phyloP scores from a whole-genome alignment of 37 sponge, comb jelly and placozoan genomes.

The Halisarca cf. caerulea region DNA sequence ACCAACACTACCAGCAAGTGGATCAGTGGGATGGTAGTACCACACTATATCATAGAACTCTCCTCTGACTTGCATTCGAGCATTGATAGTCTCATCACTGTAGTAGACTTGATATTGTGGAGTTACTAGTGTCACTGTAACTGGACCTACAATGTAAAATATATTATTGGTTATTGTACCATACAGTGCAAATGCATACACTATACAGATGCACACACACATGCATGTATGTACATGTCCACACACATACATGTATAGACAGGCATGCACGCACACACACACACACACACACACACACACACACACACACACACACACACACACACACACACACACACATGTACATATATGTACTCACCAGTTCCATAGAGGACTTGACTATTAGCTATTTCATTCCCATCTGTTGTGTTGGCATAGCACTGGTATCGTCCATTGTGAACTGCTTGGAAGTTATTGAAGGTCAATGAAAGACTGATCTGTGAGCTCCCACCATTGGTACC shows the following conservation, averaged over 20 bases:
- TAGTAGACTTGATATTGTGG: neutral
- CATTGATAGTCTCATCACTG: neutral
- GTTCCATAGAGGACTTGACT: neutral
- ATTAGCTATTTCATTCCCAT: conserved; percentile 3
- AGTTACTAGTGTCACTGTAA: neutral
- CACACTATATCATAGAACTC: neutral
- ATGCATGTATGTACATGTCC: no score
- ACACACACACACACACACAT: no score
- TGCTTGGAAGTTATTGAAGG: conserved; percentile 1
- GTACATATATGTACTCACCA: no score
- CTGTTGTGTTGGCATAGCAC: neutral
- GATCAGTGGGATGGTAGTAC: neutral
- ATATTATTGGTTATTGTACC: no score
- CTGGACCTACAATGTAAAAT: neutral
- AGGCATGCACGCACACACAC: no score
- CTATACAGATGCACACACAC: no score
- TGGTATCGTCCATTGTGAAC: neutral
- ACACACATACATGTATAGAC: no score
- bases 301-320: no score
- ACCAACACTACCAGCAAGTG: neutral
- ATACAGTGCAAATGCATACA: no score
- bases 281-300: no score
- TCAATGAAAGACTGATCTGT: neutral
- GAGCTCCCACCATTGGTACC: no score
- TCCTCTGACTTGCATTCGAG: neutral